Evolutionary conservation across 2,888 invertebrate genomes (phyloP).

Genomic region (Heliothis peltigera): DNA sequence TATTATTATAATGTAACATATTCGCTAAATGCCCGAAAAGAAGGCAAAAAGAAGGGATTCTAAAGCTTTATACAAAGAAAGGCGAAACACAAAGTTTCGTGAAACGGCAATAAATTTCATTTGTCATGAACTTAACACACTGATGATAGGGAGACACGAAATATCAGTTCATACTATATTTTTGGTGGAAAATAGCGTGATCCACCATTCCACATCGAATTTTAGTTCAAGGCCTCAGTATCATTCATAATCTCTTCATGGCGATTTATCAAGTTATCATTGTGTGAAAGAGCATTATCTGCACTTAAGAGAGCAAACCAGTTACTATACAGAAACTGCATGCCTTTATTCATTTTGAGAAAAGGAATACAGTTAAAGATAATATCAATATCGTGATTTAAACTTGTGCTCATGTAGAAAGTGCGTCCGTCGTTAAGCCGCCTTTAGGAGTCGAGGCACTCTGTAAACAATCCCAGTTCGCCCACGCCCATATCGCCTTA

Average conservation of each 20-base stretch:
- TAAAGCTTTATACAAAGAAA: slow-evolving; percentile 40
- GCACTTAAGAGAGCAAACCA: slow-evolving; percentile 21
- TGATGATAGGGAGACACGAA: slow-evolving; percentile 73
- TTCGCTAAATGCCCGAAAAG: too few relatives aligned
- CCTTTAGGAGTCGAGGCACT: slow-evolving; percentile 63
- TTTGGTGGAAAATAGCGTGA: slow-evolving; percentile 53
- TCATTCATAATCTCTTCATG: slow-evolving; percentile 42
- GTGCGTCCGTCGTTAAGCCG: slow-evolving; percentile 62
- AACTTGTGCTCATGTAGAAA: slow-evolving; percentile 67
- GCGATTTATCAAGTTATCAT: slow-evolving; percentile 24
- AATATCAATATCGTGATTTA: slow-evolving; percentile 63
- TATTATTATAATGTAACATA: too few relatives aligned
- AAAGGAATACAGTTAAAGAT: slow-evolving; percentile 48
- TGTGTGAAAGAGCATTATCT: slow-evolving; percentile 20
- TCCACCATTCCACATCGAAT: slow-evolving; percentile 57
- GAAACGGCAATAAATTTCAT: slow-evolving; percentile 61
- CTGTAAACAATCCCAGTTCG: slow-evolving; percentile 63
- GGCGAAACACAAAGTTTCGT: slow-evolving; percentile 47
- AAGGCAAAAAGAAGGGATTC: slow-evolving; percentile 19
- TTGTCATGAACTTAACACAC: slow-evolving; percentile 62
- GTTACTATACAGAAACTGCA: slow-evolving; percentile 37
- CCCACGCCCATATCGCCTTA: slow-evolving; percentile 64
- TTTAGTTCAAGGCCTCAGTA: slow-evolving; percentile 62
- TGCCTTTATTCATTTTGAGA: slow-evolving; percentile 43
- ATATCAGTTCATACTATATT: slow-evolving; percentile 64